A percentile compares a stretch with the other conserved stretches of the same genome.
These are phyloP conservation scores for Nymphalis io DNA, from an alignment of 1,140 invertebrate species.

Conservation along the genomic window DNA sequence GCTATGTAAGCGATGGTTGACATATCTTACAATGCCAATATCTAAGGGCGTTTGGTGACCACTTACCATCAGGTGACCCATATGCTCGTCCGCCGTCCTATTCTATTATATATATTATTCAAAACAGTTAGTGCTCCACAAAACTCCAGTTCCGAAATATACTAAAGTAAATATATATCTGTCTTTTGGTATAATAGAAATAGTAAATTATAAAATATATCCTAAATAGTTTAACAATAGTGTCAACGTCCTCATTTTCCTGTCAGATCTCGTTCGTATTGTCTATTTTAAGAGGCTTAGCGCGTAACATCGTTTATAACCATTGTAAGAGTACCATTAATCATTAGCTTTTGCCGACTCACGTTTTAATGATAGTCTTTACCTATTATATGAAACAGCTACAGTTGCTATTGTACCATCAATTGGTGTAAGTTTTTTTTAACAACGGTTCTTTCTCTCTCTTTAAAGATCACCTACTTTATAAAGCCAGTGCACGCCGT, in stretches of 20 bases:
- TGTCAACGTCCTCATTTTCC: background rate
- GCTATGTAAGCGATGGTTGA: too few relatives aligned
- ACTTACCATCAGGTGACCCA: too few relatives aligned
- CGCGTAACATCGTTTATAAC: slow-evolving; percentile 28
- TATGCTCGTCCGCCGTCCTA: too few relatives aligned
- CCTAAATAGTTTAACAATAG: slow-evolving; percentile 2
- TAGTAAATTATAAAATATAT: background rate
- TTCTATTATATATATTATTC: too few relatives aligned
- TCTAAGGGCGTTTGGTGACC: too few relatives aligned
- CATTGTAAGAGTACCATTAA: slow-evolving; percentile 30
- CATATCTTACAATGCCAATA: too few relatives aligned
- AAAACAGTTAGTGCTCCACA: too few relatives aligned
- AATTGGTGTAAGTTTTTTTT: too few relatives aligned
- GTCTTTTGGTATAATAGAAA: background rate
- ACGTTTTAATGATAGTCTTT: slow-evolving; percentile 10
- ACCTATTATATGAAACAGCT: slow-evolving; percentile 1
- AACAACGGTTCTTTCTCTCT: too few relatives aligned
- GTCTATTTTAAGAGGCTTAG: slow-evolving; percentile 19
- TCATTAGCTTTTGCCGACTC: slow-evolving; percentile 22
- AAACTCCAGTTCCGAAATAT: too few relatives aligned
- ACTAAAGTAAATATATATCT: background rate
- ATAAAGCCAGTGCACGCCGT: too few relatives aligned
- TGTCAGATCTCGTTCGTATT: slow-evolving; percentile 8
- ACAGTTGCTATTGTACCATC: background rate
- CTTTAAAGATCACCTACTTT: too few relatives aligned